These are phyloP conservation scores for Euphonia xanthogaster DNA, from an alignment of 2,797 vertebrate genomes.

Conservation along the genomic window DNA sequence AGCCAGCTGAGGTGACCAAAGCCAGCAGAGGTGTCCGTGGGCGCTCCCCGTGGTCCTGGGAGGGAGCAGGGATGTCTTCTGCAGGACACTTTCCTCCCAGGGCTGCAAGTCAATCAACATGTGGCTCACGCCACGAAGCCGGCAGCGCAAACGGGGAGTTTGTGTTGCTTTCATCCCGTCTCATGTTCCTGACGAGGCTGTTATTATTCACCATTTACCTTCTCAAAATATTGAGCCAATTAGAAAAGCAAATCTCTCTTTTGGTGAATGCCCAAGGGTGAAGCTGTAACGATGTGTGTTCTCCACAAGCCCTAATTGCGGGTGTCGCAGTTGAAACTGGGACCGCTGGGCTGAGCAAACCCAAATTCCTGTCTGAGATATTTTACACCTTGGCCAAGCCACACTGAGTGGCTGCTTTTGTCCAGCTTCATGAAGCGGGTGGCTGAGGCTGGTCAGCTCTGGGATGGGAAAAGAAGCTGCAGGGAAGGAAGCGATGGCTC, in stretches of 20 bases:
- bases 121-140: background rate
- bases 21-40: background rate
- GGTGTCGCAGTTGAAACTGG: background rate
- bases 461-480: background rate
- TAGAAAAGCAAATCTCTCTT: constrained; percentile 47
- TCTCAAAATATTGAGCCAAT: constrained; percentile 60
- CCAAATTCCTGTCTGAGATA: constrained; percentile 21
- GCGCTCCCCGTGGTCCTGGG: fast-evolving
- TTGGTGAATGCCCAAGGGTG: constrained; percentile 25
- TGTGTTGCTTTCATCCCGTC: constrained; percentile 20
- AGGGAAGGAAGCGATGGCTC: background rate
- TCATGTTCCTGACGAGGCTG: constrained; percentile 25
- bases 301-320: background rate
- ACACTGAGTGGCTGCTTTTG: constrained; percentile 1
- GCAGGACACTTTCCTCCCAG: background rate
- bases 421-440: background rate
- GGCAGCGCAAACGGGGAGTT: background rate
- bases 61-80: background rate
- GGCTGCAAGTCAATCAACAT: background rate
- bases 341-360: constrained; percentile 1
- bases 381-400: background rate
- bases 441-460: background rate
- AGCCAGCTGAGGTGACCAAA: constrained; percentile 20
- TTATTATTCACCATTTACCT: constrained; percentile 58
- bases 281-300: constrained; percentile 24